These are phyloP conservation scores for Macroramphosus scolopax DNA, from an alignment of 2,797 vertebrate genomes.

Conservation along the genomic window DNA sequence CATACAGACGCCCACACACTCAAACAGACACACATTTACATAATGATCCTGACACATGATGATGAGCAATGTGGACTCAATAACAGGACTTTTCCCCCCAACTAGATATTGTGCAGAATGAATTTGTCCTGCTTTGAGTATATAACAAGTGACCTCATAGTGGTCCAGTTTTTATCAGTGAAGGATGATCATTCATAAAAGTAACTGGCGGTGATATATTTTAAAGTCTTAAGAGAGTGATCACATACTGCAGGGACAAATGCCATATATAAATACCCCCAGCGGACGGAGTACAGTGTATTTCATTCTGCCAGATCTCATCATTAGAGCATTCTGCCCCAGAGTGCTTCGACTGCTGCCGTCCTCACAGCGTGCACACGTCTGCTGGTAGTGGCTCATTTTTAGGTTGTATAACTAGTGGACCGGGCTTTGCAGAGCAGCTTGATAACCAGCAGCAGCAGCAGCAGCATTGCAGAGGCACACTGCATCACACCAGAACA, in stretches of 20 bases:
- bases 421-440: conserved; percentile 36
- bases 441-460: conserved; percentile 4
- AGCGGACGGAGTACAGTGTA: not conserved
- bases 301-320: not conserved
- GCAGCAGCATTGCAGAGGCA: conserved; percentile 64
- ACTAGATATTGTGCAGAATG: not conserved
- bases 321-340: not conserved
- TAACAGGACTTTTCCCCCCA: too few relatives aligned
- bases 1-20: conserved; percentile 10
- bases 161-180: too few relatives aligned
- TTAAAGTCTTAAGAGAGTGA: too few relatives aligned
- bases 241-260: not conserved
- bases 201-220: too few relatives aligned
- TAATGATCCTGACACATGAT: not conserved
- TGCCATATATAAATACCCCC: not conserved
- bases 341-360: not conserved
- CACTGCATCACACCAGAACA: conserved; percentile 41
- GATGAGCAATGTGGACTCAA: not conserved
- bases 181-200: conserved; percentile 6
- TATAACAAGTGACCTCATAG: too few relatives aligned
- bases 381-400: conserved; percentile 12
- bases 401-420: conserved; percentile 45
- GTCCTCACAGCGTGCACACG: conserved; percentile 1
- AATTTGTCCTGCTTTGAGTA: not conserved
- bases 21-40: conserved; percentile 11